Conservation (phyloP, 2,113 vertebrate species). For the Rousettus leschenaultii region DNA sequence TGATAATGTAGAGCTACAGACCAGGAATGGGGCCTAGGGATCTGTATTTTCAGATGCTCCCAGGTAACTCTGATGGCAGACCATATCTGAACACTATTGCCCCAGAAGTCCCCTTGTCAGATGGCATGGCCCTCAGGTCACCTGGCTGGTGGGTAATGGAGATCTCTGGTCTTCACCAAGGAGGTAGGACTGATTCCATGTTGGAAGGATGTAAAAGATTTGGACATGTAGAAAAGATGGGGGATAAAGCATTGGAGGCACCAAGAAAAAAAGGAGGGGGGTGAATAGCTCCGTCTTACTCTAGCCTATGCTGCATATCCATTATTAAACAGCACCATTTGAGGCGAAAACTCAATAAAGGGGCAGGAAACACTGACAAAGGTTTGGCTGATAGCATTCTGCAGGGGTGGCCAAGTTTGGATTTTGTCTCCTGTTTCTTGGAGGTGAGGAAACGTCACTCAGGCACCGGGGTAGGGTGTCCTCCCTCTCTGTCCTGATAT, state of each 20-base stretch:
- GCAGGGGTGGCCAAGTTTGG: neutral
- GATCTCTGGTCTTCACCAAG: neutral
- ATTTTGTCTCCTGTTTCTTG: neutral
- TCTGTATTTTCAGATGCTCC: neutral
- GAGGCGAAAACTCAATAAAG: neutral
- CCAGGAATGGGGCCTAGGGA: neutral
- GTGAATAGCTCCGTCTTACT: fast-evolving
- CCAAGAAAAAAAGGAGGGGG: neutral
- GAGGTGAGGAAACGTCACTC: neutral
- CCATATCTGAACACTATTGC: neutral
- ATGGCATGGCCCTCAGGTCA: neutral
- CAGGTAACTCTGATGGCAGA: neutral
- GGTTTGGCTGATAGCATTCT: too few relatives aligned
- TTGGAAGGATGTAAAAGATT: neutral
- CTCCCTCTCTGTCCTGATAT: neutral
- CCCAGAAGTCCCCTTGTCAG: neutral
- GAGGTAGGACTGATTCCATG: neutral
- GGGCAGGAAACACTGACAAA: neutral
- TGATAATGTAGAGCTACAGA: neutral
- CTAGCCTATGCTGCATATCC: too few relatives aligned
- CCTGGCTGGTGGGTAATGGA: neutral
- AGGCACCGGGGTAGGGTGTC: neutral
- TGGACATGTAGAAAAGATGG: fast-evolving
- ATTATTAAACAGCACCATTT: neutral
- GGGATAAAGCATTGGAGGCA: neutral